Evolutionary conservation across 2,113 vertebrate species (phyloP), one percentile per base, ranked within the genome.

Genomic region (Larimichthys polyactis): DNA sequence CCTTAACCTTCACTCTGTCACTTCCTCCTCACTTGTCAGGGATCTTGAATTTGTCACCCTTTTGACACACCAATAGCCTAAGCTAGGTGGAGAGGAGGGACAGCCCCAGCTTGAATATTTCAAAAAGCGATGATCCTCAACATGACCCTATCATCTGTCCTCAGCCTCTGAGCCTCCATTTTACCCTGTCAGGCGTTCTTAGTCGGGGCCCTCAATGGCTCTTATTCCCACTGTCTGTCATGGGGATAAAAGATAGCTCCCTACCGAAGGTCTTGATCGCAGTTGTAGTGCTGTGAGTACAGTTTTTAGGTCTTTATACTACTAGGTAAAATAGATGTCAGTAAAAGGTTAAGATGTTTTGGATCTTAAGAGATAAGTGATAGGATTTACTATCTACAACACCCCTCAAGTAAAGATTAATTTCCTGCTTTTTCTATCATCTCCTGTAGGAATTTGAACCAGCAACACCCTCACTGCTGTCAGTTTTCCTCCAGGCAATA

Each of bases 71-170:
- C 27, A 44, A 51, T 51, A 75, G 73, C 64, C 48, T 69, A 64
- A 79, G 79, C 59, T 54, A 59, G 57, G 22, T 48, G 40, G 49
- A 68, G 66, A 74, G 17, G 57, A 84, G 75, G 76, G 84, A 83
- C 32, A 54, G 78, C 71, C 78, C 75, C 60, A 51, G 71, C 71
- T 85, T 89, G 66, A 93, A 92, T 92, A 93, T 93, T 93, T 94
- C 81, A 91, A 82, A 71, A 93, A 66, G 84, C 79, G 69, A 70
- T 85, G 78, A 91, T 91, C 88, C 88, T 87, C 70, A 71, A 70
- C 75, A 71, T 75, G 80, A 85, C 82, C 81, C 87, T 82, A 80
- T 87, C 84, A 89, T 90, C 73, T 54, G 32, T 88, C 76, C 63
- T 67, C 75, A 71, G 67, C 74, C 74, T 78, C 57, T 82, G 85